Base-by-base conservation (phyloP, 2,797 vertebrate species). In the Takifugu ocellatus region DNA sequence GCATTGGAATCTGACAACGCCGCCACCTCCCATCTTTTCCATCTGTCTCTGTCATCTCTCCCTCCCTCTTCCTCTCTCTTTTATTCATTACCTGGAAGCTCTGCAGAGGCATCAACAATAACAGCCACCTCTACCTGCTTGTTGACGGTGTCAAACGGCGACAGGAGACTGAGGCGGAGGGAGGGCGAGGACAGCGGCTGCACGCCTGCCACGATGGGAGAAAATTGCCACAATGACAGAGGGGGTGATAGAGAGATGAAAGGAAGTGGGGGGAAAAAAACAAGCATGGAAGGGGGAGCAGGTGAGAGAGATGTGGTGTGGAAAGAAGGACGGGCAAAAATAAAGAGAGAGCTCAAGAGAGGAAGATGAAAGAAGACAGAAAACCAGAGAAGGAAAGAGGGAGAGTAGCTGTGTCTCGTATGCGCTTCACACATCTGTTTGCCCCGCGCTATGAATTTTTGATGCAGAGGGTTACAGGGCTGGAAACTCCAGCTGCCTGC, bases 11-110 rank as follows among this genome's bases (percentile, higher is more conserved):
- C 82, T 79, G 70, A 75, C 81, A 70, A 43, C 78, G 49, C 51
- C 27, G 21, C 12, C n/a, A 44, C 64, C 36, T 27, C 52, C 56
- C 57, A 59, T 25, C 29, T 27, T 72, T 74, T 70, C 79, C 78
- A 72, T 74, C 83, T 73, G 62, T 70, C 75, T 70, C 82, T 77
- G 74, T 80, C 79, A 79, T 80, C 75, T 70, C 75, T 71, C 64
- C 54, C 70, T 69, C 72, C 52, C 56, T 69, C 66, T 66, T 12
- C 12, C 36, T 39, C 36, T 39, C 36, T 39, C 36, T 81, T 89
- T 87, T 85, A 87, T 89, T 89, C 85, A 89, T 89, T 85, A 89
- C 79, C 83, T 74, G 77, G 66, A 81, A 81, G 66, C 76, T 76
- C 63, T 68, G 83, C 82, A 75, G 65, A 77, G 76, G 80, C 78